Evolutionary conservation across 2,888 invertebrate species (phyloP).

Genomic region (Drosophila quasianomalipes): DNA sequence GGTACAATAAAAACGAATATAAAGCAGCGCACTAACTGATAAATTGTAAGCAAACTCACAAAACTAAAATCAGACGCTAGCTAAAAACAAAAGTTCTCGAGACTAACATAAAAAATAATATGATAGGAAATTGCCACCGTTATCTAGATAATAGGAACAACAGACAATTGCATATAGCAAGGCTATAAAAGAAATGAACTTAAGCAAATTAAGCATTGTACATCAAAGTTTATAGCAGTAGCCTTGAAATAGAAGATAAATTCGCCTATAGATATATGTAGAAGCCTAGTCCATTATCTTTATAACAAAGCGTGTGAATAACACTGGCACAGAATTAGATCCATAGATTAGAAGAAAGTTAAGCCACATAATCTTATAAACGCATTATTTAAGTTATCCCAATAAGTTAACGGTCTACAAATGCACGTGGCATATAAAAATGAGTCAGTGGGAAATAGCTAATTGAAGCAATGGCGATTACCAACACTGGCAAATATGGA

Average conservation of each 20-base stretch:
- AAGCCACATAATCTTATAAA: neutral
- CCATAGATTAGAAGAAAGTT: neutral
- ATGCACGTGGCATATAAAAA: neutral
- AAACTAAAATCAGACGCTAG: neutral
- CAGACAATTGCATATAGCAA: constrained; percentile 1
- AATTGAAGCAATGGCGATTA: neutral
- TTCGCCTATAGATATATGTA: neutral
- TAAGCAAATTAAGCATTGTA: constrained; percentile 3
- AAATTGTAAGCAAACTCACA: constrained; percentile 7
- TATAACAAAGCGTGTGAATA: neutral
- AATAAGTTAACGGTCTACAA: neutral
- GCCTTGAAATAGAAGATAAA: neutral
- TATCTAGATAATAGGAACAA: constrained; percentile 18
- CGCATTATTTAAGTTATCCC: neutral
- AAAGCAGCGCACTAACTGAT: constrained; percentile 18
- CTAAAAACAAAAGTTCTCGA: neutral
- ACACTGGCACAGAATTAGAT: neutral
- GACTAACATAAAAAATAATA: neutral
- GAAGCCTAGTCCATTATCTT: neutral
- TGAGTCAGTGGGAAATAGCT: neutral
- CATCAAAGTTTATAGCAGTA: neutral
- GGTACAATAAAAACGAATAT: constrained; percentile 4
- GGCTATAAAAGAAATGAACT: neutral
- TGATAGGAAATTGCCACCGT: constrained; percentile 8
- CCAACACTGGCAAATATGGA: neutral